phyloP scores from a whole-genome alignment of 2,113 vertebrate species.

The Seriola quinqueradiata region DNA sequence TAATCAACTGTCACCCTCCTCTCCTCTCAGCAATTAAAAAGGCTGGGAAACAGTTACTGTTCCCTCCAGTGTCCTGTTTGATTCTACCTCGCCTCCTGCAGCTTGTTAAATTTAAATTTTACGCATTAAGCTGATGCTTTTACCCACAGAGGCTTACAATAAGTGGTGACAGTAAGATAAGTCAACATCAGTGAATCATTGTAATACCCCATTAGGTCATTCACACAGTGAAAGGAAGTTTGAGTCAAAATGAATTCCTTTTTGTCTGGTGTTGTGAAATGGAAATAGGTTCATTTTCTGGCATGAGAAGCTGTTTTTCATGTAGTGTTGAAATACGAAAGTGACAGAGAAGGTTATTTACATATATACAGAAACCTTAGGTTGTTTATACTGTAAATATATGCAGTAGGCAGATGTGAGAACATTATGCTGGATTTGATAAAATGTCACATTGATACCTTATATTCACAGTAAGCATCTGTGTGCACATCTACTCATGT shows the following conservation, averaged over 20 bases:
- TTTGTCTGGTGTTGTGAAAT: slow-evolving; percentile 28
- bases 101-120: slow-evolving; percentile 72
- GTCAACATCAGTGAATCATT: slow-evolving; percentile 49
- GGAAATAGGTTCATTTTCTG: slow-evolving; percentile 27
- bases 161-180: slow-evolving; percentile 24
- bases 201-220: slow-evolving; percentile 42
- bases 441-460: background rate
- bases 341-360: background rate
- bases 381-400: too few relatives aligned
- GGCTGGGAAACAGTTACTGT: slow-evolving; percentile 11
- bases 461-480: background rate
- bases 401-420: background rate
- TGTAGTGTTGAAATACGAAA: background rate
- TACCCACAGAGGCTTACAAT: slow-evolving; percentile 42
- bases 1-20: slow-evolving; percentile 69
- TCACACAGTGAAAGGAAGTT: background rate
- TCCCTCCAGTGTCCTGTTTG: slow-evolving; percentile 56
- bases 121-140: slow-evolving; percentile 44
- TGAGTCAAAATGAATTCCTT: background rate
- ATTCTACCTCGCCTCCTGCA: slow-evolving; percentile 40
- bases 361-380: background rate
- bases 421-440: background rate
- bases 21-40: slow-evolving; percentile 66
- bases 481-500: background rate
- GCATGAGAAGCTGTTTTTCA: background rate